Base-by-base conservation (phyloP, 1,140 invertebrate genomes). In the Hycleus cichorii region DNA sequence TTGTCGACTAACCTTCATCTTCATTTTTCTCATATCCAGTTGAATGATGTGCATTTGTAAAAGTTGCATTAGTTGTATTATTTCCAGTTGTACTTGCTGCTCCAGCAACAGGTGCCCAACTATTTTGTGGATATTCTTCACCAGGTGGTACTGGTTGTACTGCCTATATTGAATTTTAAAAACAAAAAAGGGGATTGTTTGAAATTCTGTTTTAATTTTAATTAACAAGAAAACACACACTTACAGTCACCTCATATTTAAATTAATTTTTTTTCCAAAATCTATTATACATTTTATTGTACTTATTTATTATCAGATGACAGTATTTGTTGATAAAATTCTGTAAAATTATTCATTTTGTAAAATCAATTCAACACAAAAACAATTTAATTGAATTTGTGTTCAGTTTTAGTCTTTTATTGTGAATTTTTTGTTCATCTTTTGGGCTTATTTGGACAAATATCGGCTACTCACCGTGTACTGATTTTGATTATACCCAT, bases 121-220 rank as follows among this genome's bases (percentile, higher is more conserved):
- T 55, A 52, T 51, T 56, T 58, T 58, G 58, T 11, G 62, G 62
- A 44, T 64, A 64, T 39, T 60, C 58, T 43, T 60, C 62, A 25
- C 62, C 62, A 8, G 62, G 62, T 12, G 62, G 62, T 40, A 47
- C 57, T 8, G 62, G 62, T 50, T 64, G 52, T 47, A 47, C 52
- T 40, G 11, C 47, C 52, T 55, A 55, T 46, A 55, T 45, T 55
- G 39, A 55, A n/a, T 4, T 2, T n/a, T 8, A 42, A 10, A 42
- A 42, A 10, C 46, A 45, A 11, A 45, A 43, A 12, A 53, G 39
- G 24, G 51, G 45, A 53, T 46, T 38, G 39, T 55, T 26, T 55
- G 27, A 47, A 45, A 25, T 55, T 39, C 9, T 42, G 10, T 5
- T 32, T 32, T 32, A 42, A 42, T 42, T 7, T 7, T 42, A 11